Evolutionary conservation across 2,797 vertebrate genomes (phyloP).

Genomic region (Molossus alvarezi): DNA sequence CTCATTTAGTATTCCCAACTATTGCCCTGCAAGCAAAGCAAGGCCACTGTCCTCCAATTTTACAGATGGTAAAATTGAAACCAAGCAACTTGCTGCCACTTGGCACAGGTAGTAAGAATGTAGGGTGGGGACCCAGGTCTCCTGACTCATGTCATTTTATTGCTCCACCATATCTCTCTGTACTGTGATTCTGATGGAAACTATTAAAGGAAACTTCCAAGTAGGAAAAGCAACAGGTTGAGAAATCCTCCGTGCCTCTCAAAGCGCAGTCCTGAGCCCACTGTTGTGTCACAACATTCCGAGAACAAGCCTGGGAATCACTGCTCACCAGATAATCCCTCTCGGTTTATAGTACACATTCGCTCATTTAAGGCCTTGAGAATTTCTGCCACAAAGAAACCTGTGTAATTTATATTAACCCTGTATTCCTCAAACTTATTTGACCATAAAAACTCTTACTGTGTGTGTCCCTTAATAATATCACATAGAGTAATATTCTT

Average conservation of each 20-base stretch:
- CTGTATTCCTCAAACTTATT: neutral
- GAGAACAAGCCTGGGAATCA: neutral
- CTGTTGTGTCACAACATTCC: neutral
- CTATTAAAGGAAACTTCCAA: neutral
- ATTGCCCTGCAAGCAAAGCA: neutral
- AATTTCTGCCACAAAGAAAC: neutral
- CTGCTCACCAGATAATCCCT: neutral
- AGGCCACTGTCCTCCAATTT: neutral
- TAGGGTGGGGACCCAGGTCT: neutral
- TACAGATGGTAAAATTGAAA: neutral
- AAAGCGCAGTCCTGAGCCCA: neutral
- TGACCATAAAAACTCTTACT: neutral
- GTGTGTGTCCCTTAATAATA: slow-evolving; percentile 23
- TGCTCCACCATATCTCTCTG: neutral
- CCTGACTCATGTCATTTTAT: neutral
- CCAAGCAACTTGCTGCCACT: neutral
- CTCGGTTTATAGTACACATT: neutral
- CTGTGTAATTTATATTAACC: neutral
- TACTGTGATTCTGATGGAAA: neutral
- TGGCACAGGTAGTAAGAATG: neutral
- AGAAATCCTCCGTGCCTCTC: neutral
- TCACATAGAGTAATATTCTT: neutral
- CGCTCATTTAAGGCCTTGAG: neutral
- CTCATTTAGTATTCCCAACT: neutral
- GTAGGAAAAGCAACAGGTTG: neutral